Conservation (phyloP, 2,888 invertebrate species). For the Euclidia mi region DNA sequence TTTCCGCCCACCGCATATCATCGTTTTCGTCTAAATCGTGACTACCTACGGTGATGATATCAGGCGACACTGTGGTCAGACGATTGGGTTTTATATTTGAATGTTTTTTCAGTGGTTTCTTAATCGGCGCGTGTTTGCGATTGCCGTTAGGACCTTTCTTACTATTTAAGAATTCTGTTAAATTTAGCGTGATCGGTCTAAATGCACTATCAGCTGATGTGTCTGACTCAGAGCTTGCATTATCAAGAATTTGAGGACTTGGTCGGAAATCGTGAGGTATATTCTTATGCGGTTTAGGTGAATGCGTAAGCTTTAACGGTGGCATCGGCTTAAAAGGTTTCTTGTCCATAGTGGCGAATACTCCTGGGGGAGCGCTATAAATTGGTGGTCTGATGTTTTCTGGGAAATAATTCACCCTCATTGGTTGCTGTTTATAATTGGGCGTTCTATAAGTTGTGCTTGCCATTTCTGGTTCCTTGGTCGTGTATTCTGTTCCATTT, state of each 20-base stretch:
- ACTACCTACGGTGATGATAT: slow-evolving; percentile 77
- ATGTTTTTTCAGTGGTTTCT: slow-evolving; percentile 74
- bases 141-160: slow-evolving; percentile 64
- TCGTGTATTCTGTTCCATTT: slow-evolving; percentile 65
- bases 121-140: slow-evolving; percentile 62
- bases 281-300: slow-evolving; percentile 66
- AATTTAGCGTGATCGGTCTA: slow-evolving; percentile 77
- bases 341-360: slow-evolving; percentile 85
- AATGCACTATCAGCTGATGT: slow-evolving; percentile 74
- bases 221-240: slow-evolving; percentile 73
- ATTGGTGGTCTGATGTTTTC: slow-evolving; percentile 82
- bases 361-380: slow-evolving; percentile 84
- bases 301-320: slow-evolving; percentile 73
- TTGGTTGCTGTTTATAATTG: slow-evolving; percentile 65
- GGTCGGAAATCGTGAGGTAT: slow-evolving; percentile 79
- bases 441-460: slow-evolving; percentile 64
- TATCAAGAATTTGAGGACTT: slow-evolving; percentile 82
- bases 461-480: slow-evolving; percentile 64
- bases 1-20: slow-evolving; percentile 76
- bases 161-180: slow-evolving; percentile 51
- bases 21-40: slow-evolving; percentile 61
- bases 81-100: slow-evolving; percentile 68
- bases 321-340: slow-evolving; percentile 87
- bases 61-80: slow-evolving; percentile 72
- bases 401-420: slow-evolving; percentile 74